These are phyloP conservation scores for Tanypteryx hageni DNA, from an alignment of 2,888 invertebrate species.

Conservation along the genomic window DNA sequence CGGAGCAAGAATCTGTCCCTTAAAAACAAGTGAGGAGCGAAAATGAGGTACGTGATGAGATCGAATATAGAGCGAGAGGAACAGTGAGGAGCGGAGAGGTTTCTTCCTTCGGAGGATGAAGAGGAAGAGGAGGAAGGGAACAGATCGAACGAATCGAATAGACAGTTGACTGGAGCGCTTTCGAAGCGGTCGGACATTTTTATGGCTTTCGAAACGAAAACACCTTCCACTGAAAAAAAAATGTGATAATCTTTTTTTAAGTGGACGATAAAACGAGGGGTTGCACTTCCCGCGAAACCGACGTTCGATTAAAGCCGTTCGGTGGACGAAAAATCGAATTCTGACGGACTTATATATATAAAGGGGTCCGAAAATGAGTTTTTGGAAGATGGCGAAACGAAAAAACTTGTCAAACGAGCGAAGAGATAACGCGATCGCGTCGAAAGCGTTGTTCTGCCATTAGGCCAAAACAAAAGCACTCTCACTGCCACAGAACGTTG, in stretches of 20 bases:
- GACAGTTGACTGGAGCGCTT: background rate
- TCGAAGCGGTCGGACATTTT: background rate
- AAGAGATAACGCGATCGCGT: no score
- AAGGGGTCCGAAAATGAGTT: background rate
- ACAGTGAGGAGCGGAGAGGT: background rate
- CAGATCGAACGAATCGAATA: background rate
- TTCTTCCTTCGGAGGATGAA: background rate
- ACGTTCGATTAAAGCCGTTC: background rate
- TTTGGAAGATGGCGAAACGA: background rate
- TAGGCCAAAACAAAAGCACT: background rate
- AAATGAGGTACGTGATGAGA: no score
- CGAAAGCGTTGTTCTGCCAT: background rate
- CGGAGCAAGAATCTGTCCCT: no score
- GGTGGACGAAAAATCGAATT: background rate
- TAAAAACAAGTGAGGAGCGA: no score
- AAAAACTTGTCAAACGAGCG: no score
- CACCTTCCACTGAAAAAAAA: background rate
- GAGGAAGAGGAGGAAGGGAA: background rate
- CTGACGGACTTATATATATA: background rate
- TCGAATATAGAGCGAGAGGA: no score
- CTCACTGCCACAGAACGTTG: background rate
- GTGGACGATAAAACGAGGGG: background rate
- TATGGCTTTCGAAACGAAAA: background rate
- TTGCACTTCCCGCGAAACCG: background rate
- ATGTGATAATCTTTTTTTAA: slow-evolving; percentile 11